These are phyloP conservation scores for Phataginus tricuspis DNA, from an alignment of 2,797 vertebrate genomes.

Conservation along the genomic window DNA sequence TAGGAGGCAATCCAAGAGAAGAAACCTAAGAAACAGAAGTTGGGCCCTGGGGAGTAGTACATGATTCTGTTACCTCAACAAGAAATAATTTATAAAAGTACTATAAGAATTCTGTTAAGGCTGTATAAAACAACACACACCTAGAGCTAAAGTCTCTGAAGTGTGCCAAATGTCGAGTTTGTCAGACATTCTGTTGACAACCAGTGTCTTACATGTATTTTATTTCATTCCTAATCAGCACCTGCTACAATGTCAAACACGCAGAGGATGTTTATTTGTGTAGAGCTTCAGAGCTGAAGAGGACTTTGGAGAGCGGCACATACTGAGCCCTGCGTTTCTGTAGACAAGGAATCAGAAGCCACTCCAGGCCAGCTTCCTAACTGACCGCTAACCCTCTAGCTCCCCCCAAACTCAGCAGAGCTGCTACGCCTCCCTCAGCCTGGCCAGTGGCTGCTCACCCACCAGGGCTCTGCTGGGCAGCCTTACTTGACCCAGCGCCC, in stretches of 20 bases:
- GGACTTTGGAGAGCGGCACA: neutral
- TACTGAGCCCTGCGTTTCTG: neutral
- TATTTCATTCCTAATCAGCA: neutral
- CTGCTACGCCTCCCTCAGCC: too few species aligned
- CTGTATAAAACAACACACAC: neutral
- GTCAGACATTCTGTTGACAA: neutral
- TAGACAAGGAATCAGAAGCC: neutral
- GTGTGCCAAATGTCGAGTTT: neutral
- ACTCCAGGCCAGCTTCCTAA: neutral
- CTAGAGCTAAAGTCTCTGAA: neutral
- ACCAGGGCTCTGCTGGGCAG: neutral
- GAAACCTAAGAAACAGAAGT: neutral
- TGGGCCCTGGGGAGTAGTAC: neutral
- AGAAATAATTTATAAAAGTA: neutral
- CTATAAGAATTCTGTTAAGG: neutral
- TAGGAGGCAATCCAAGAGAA: neutral
- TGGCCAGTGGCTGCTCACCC: neutral
- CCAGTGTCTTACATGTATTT: neutral
- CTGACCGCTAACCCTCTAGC: neutral
- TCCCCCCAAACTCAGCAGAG: neutral
- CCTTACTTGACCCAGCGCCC: neutral
- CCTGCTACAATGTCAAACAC: neutral
- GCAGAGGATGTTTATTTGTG: neutral
- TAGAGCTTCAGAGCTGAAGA: neutral
- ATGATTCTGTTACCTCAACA: neutral